A percentile compares a stretch with the other conserved stretches of the same genome.
Evolutionary conservation across 2,797 vertebrate species (phyloP).

Genomic region (Sebastiscus albofasciatus): DNA sequence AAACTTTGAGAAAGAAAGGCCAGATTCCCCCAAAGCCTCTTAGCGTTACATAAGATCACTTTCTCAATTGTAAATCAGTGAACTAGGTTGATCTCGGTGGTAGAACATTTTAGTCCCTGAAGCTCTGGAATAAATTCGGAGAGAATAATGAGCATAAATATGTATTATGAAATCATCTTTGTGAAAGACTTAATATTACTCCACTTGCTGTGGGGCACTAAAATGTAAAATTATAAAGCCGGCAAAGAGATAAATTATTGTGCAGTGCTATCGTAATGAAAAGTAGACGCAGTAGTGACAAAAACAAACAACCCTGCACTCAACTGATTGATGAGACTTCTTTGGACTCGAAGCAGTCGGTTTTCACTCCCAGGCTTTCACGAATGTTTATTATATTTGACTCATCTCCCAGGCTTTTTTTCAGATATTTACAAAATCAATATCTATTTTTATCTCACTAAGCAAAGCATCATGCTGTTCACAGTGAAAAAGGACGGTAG

Average conservation of each 20-base stretch:
- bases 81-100: not conserved
- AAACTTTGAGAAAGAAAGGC: not conserved
- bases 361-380: not conserved
- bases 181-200: not conserved
- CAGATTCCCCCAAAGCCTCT: conserved; percentile 1
- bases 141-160: conserved; percentile 15
- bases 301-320: conserved; percentile 8
- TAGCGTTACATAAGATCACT: not conserved
- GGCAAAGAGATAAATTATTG: not conserved
- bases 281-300: not conserved
- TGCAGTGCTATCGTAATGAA: not conserved
- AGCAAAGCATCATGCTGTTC: not conserved
- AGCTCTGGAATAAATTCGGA: conserved; percentile 10
- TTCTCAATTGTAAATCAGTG: not conserved
- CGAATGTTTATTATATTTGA: not conserved
- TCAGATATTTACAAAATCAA: not conserved
- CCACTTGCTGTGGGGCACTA: not conserved
- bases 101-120: conserved; percentile 4
- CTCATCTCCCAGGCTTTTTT: not conserved
- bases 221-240: not conserved
- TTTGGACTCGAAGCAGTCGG: not conserved
- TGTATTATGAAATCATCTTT: conserved; percentile 10
- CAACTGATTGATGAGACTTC: not conserved
- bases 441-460: not conserved
- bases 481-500: not conserved